These are phyloP conservation scores for Tetraneura akinire DNA, from an alignment of 1,140 invertebrate species.

Conservation along the genomic window DNA sequence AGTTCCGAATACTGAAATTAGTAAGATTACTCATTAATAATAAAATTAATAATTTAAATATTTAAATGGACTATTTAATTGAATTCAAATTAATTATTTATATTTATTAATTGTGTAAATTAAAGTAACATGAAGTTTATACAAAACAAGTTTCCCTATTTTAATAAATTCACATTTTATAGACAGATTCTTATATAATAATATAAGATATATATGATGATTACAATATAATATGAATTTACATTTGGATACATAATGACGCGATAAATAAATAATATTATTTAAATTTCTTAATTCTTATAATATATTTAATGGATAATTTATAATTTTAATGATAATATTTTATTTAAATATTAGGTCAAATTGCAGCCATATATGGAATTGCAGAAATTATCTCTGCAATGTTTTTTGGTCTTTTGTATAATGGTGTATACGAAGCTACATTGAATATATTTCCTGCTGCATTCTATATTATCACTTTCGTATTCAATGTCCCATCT, in stretches of 20 bases:
- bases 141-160: background rate
- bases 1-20: slow-evolving; percentile 9
- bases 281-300: too few relatives aligned
- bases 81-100: background rate
- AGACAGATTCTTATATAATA: too few relatives aligned
- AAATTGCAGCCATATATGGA: slow-evolving; percentile 8
- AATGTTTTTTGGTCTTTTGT: background rate
- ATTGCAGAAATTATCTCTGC: background rate
- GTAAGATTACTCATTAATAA: too few relatives aligned
- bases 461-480: background rate
- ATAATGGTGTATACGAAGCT: background rate
- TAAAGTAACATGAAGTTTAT: background rate
- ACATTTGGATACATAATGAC: too few relatives aligned
- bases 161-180: background rate
- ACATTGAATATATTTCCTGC: background rate
- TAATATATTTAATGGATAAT: too few relatives aligned
- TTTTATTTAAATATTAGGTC: background rate
- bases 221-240: too few relatives aligned
- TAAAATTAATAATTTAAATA: too few relatives aligned
- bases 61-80: background rate
- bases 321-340: background rate
- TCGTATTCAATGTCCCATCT: background rate
- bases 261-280: too few relatives aligned
- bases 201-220: too few relatives aligned
- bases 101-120: background rate